These are phyloP conservation scores for Prolemur simus DNA, from an alignment of 2,113 vertebrate genomes.

Conservation along the genomic window DNA sequence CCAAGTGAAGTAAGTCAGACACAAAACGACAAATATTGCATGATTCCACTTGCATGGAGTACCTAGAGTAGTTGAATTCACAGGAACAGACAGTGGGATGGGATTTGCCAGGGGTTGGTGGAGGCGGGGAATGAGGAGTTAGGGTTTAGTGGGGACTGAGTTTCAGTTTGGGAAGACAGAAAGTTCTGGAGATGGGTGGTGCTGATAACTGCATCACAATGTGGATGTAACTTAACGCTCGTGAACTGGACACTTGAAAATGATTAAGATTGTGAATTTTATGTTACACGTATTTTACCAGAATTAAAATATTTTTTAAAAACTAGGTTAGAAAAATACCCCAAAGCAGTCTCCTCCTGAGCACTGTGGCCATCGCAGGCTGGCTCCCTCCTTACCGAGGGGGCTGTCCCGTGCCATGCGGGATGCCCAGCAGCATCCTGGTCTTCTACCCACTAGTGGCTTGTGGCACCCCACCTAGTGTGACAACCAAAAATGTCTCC, in stretches of 20 bases:
- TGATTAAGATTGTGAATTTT: neutral
- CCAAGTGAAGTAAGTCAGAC: neutral
- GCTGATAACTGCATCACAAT: neutral
- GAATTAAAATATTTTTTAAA: neutral
- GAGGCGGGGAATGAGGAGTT: neutral
- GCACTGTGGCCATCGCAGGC: rapidly evolving
- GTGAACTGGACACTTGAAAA: neutral
- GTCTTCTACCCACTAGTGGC: neutral
- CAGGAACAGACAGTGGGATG: neutral
- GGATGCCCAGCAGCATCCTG: neutral
- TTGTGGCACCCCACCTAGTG: neutral
- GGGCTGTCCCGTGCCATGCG: neutral
- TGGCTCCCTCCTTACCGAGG: neutral
- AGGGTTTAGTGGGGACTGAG: neutral
- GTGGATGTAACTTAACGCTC: neutral
- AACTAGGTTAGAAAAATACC: no score
- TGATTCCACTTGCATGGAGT: neutral
- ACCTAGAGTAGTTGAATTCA: neutral
- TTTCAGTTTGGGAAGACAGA: neutral
- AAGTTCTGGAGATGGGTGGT: neutral
- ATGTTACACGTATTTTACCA: neutral
- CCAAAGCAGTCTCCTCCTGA: rapidly evolving
- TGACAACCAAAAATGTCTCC: neutral
- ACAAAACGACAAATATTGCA: neutral
- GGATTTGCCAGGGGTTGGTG: neutral